These are phyloP conservation scores for Scaptomyza hsui DNA, from an alignment of 1,140 invertebrate genomes.

Conservation along the genomic window DNA sequence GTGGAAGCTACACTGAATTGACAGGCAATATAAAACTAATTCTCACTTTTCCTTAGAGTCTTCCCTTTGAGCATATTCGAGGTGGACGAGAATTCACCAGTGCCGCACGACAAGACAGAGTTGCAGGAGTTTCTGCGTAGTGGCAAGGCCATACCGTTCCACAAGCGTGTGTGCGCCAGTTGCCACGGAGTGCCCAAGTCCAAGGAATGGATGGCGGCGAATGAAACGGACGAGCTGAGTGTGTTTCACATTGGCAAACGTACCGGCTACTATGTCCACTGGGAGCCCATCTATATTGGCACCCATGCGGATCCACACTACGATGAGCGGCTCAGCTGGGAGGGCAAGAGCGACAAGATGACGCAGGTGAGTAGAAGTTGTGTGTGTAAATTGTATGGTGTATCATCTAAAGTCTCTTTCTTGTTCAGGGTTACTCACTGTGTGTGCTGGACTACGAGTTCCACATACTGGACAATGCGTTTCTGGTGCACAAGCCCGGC, in stretches of 20 bases:
- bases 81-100: constrained; percentile 81
- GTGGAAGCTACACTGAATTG: too few species aligned
- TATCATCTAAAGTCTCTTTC: constrained; percentile 11
- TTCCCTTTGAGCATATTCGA: constrained; percentile 83
- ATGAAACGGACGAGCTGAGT: constrained; percentile 88
- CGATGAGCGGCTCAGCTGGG: constrained; percentile 94
- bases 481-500: constrained; percentile 93
- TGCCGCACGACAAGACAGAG: constrained; percentile 90
- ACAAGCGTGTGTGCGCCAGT: constrained; percentile 93
- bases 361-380: constrained; percentile 89
- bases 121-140: constrained; percentile 90
- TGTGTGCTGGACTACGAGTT: constrained; percentile 95
- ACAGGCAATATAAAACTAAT: too few species aligned
- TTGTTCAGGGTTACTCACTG: constrained; percentile 91
- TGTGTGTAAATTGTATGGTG: not conserved
- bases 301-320: constrained; percentile 94
- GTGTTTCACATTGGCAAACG: constrained; percentile 94
- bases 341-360: constrained; percentile 97
- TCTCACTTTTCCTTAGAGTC: constrained; percentile 61
- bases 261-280: constrained; percentile 91
- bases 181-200: constrained; percentile 95
- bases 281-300: constrained; percentile 96
- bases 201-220: constrained; percentile 91
- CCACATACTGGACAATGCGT: constrained; percentile 94
- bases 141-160: constrained; percentile 94